These are phyloP conservation scores for Syrista parreyssii DNA, from an alignment of 2,888 invertebrate genomes.

Conservation along the genomic window DNA sequence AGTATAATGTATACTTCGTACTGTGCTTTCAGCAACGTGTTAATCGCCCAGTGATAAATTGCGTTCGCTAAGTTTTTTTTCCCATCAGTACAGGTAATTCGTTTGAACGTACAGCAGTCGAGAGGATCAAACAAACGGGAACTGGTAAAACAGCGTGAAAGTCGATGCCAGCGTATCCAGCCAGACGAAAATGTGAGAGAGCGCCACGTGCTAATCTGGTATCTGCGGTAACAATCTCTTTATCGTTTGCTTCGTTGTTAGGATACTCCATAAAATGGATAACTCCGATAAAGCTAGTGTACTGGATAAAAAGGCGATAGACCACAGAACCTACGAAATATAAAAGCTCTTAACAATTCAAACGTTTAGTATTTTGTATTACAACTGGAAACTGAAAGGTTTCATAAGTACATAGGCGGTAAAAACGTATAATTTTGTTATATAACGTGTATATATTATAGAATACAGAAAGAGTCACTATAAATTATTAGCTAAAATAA, in stretches of 20 bases:
- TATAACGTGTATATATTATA: neutral
- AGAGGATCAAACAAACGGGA: conserved; percentile 1
- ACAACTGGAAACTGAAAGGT: too few relatives aligned
- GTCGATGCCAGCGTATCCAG: conserved; percentile 32
- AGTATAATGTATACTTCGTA: too few relatives aligned
- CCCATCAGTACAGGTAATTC: neutral
- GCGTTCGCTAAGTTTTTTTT: neutral
- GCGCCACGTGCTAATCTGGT: conserved; percentile 39
- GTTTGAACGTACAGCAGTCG: neutral
- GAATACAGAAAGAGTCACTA: neutral
- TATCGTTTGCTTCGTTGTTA: conserved; percentile 20
- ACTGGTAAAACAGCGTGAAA: conserved; percentile 20
- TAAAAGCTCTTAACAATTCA: neutral
- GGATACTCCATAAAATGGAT: conserved; percentile 36
- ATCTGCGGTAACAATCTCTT: conserved; percentile 41
- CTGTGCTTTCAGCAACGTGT: too few relatives aligned
- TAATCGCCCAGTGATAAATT: neutral
- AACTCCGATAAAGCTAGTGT: conserved; percentile 36
- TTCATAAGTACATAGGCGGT: neutral
- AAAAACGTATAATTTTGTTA: neutral
- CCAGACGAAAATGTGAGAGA: conserved; percentile 26
- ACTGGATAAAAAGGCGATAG: conserved; percentile 11
- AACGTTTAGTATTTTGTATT: neutral
- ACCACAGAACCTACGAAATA: neutral
- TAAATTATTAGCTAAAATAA: neutral